Percentiles rank a stretch among this genome's conserved stretches.
phyloP scores from a whole-genome alignment of 2,797 vertebrate genomes.

The Cephalopachus bancanus region DNA sequence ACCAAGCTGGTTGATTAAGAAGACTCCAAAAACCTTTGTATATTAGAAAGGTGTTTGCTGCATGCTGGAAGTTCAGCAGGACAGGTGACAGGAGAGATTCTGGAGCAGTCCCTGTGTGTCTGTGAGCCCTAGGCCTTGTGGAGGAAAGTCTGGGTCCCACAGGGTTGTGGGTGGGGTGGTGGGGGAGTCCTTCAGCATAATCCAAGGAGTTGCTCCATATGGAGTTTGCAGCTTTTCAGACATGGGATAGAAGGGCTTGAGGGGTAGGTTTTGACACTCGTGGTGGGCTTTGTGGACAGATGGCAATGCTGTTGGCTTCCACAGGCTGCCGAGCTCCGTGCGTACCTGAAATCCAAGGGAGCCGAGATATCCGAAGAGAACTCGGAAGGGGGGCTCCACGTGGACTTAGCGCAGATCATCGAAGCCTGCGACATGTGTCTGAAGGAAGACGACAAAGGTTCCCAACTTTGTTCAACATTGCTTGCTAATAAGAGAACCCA shows the following conservation, averaged over 20 bases:
- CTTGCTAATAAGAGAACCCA: background rate
- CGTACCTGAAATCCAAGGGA: slow-evolving; percentile 97
- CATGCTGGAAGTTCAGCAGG: background rate
- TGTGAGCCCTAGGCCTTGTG: background rate
- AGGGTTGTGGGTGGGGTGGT: background rate
- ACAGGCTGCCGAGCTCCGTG: slow-evolving; percentile 96
- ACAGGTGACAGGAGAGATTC: background rate
- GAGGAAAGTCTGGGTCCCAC: background rate
- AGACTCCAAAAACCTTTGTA: background rate
- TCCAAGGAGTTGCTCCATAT: background rate
- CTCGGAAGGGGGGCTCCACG: slow-evolving; percentile 96
- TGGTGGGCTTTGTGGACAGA: background rate
- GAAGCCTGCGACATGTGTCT: slow-evolving; percentile 97
- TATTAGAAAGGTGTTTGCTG: slow-evolving; percentile 30
- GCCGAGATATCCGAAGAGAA: slow-evolving; percentile 99
- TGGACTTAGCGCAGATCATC: slow-evolving; percentile 97
- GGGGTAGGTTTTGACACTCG: background rate
- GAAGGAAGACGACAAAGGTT: slow-evolving; percentile 98
- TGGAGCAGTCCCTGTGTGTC: background rate
- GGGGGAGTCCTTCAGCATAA: background rate
- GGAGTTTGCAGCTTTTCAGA: background rate
- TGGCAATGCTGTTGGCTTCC: background rate
- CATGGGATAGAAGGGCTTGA: background rate
- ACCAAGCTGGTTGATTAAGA: background rate
- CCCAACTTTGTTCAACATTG: slow-evolving; percentile 42